These are phyloP conservation scores for Ectropis crepuscularia DNA, from an alignment of 2,888 invertebrate genomes.

Conservation along the genomic window DNA sequence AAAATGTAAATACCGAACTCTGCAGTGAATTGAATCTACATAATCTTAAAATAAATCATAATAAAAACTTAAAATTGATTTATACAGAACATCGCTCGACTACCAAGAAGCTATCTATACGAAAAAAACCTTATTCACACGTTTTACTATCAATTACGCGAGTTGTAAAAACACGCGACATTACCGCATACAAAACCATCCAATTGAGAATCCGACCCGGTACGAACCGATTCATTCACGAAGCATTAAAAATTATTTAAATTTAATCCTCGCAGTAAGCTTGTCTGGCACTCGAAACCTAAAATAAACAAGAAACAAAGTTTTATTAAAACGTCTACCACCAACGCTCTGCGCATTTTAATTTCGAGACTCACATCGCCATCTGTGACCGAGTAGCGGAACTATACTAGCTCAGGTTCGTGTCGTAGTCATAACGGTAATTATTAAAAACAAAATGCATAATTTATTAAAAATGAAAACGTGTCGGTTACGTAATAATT, in stretches of 20 bases:
- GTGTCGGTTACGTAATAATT: constrained; percentile 49
- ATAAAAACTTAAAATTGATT: constrained; percentile 27
- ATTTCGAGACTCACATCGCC: constrained; percentile 56
- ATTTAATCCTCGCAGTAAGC: constrained; percentile 59
- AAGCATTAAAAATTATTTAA: constrained; percentile 60
- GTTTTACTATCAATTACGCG: constrained; percentile 38
- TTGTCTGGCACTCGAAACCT: constrained; percentile 48
- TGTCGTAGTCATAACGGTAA: constrained; percentile 40
- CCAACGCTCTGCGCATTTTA: constrained; percentile 46
- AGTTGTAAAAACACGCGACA: constrained; percentile 39
- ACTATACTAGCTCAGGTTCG: constrained; percentile 53
- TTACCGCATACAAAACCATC: constrained; percentile 36
- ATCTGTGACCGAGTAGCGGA: constrained; percentile 73
- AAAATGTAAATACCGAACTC: no score
- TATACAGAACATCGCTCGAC: constrained; percentile 30
- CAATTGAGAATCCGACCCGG: constrained; percentile 5
- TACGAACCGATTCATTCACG: constrained; percentile 39
- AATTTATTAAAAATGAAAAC: constrained; percentile 44
- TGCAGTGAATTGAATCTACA: background rate
- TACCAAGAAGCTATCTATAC: constrained; percentile 22
- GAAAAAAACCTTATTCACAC: constrained; percentile 25
- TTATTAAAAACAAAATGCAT: constrained; percentile 43
- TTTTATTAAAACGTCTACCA: constrained; percentile 66
- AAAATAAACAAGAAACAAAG: constrained; percentile 71
- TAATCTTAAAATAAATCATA: background rate